Base-by-base conservation (phyloP, 2,797 vertebrate species). In the Dromococcyx pavoninus region DNA sequence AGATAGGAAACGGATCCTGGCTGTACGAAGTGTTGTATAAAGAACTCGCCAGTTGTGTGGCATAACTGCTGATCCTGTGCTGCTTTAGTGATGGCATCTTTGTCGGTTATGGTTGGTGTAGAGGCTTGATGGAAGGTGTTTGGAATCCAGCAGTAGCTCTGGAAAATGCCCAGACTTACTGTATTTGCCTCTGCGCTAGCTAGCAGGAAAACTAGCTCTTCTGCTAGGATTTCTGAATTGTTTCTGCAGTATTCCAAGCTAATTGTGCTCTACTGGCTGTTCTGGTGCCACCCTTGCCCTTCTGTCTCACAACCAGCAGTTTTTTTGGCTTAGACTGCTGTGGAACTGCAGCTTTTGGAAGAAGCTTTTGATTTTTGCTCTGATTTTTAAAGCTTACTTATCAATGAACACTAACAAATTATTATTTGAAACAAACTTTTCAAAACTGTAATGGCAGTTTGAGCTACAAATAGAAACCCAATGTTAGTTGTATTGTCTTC, bases 31-130 rank as follows among this genome's bases (percentile, higher is more conserved):
- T 44, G 39, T 60, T 81, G 18, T 17, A 11, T 7, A 18, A 23
- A n/a, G 15, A 83, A 9, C 43, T 71, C 1, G 1, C 37, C 17
- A 14, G 19, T 9, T 50, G 1, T 2, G 7, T 5, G 15, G 30
- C 6, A 0, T 23, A 32, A 10, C 41, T 5, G 10, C 51, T 74
- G 46, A 2, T 51, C 3, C 25, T n/a, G 24, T 32, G 14, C 56
- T 35, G 53, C 46, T 37, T 48, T 39, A 41, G 17, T 19, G n/a
- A 28, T 35, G 18, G 12, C 28, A 22, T 27, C 21, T n/a, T 67
- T 23, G 2, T 1, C 46, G 44, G 17, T 5, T 62, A 0, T 4
- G 3, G 1, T 3, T 74, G 48, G 10, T 67, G 35, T 32, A 66
- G 41, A 53, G 37, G 8, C 18, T 24, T 66, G 33, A 22, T 66